Conservation (phyloP, 2,888 invertebrate species). For the Ennomos erosarius region DNA sequence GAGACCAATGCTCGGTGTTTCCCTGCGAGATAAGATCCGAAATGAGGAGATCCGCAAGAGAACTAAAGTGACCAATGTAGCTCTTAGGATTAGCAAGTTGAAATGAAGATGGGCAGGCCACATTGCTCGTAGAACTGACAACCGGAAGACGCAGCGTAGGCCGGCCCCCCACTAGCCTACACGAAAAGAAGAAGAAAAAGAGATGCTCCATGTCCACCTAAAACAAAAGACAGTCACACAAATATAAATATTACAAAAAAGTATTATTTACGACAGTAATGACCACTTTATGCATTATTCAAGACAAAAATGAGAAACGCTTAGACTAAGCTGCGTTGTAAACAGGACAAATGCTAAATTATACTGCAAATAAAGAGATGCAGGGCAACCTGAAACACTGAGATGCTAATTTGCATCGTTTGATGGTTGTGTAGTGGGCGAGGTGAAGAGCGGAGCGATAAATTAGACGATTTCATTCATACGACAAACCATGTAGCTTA, state of each 20-base stretch:
- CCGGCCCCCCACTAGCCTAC: too few relatives aligned
- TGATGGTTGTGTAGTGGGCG: constrained; percentile 36
- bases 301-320: constrained; percentile 29
- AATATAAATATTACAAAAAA: not conserved
- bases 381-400: constrained; percentile 57
- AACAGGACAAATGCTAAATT: constrained; percentile 39
- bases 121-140: too few relatives aligned
- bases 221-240: not conserved
- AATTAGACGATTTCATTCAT: not conserved
- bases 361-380: constrained; percentile 42
- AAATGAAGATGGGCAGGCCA: too few relatives aligned
- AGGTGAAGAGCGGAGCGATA: constrained; percentile 16
- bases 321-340: constrained; percentile 28
- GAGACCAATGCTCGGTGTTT: too few relatives aligned
- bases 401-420: constrained; percentile 65
- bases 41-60: too few relatives aligned
- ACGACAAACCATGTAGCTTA: too few relatives aligned
- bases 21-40: too few relatives aligned
- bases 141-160: too few relatives aligned
- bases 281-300: constrained; percentile 37
- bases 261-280: constrained; percentile 14
- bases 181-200: too few relatives aligned
- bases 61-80: too few relatives aligned
- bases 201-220: too few relatives aligned
- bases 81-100: too few relatives aligned